Evolutionary conservation across 2,888 invertebrate genomes (phyloP).

Genomic region (Drosophila acutilabella): DNA sequence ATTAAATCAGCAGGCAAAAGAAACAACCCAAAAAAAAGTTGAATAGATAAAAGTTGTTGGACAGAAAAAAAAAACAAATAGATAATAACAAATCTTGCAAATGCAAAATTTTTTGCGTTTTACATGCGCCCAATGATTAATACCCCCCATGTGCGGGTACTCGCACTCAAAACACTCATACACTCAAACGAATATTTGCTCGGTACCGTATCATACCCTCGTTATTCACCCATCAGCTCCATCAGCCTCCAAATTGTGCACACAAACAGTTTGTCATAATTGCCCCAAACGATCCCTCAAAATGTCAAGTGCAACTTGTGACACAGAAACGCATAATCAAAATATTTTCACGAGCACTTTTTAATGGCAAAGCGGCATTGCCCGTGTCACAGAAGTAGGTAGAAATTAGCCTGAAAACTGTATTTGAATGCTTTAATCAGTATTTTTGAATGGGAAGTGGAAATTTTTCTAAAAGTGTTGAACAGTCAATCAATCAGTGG

Average conservation of each 20-base stretch:
- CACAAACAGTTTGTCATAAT: conserved; percentile 63
- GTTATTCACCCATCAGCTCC: conserved; percentile 4
- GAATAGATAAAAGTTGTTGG: not conserved
- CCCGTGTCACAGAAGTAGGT: not conserved
- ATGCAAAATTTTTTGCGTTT: conserved; percentile 66
- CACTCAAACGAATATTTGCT: conserved; percentile 9
- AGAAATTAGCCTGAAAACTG: not conserved
- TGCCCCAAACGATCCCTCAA: conserved; percentile 49
- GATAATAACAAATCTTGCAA: conserved; percentile 46
- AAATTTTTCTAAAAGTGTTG: not conserved
- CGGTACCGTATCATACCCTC: conserved; percentile 26
- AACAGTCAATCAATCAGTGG: not conserved
- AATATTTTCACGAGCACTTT: conserved; percentile 21
- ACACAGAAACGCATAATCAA: conserved; percentile 26
- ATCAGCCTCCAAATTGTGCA: conserved; percentile 44
- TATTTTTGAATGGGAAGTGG: not conserved
- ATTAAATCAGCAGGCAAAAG: conserved; percentile 69
- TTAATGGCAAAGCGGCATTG: conserved; percentile 6
- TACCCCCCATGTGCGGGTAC: conserved; percentile 15
- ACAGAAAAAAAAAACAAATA: conserved; percentile 8
- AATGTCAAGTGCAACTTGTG: conserved; percentile 73
- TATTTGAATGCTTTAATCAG: no score
- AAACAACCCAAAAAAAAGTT: conserved; percentile 20
- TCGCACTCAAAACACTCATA: conserved; percentile 4
- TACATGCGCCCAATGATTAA: conserved; percentile 49